Conservation (phyloP, 1,140 invertebrate species). For the Lasaia peninsularis region DNA sequence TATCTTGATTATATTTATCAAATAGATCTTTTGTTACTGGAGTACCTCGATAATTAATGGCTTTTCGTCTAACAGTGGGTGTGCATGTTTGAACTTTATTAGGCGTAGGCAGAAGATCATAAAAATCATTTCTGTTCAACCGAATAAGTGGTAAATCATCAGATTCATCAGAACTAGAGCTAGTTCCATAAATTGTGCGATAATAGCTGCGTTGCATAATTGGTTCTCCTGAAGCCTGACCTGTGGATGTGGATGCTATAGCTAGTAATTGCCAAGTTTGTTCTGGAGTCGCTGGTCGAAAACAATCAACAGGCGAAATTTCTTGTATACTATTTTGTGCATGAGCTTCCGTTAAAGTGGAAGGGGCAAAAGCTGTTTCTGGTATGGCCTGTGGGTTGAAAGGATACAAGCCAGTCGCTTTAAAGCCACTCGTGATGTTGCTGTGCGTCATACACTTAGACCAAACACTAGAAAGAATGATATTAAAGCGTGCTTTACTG, state of each 20-base stretch:
- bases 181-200: conserved; percentile 27
- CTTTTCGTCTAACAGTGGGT: conserved; percentile 26
- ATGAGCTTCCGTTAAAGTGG: conserved; percentile 27
- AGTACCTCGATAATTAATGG: conserved; percentile 29
- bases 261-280: conserved; percentile 22
- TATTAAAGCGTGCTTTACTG: conserved; percentile 43
- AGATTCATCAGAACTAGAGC: conserved; percentile 26
- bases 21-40: conserved; percentile 33
- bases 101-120: conserved; percentile 28
- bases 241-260: conserved; percentile 23
- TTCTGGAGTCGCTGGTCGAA: conserved; percentile 22
- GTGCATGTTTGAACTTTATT: conserved; percentile 17
- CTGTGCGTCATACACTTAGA: conserved; percentile 35
- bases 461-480: conserved; percentile 44
- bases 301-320: conserved; percentile 20
- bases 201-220: conserved; percentile 26
- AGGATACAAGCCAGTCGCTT: conserved; percentile 33
- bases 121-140: conserved; percentile 23
- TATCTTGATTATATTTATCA: conserved; percentile 28
- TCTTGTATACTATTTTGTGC: conserved; percentile 20
- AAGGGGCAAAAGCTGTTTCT: conserved; percentile 34
- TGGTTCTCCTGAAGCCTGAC: conserved; percentile 19
- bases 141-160: conserved; percentile 21
- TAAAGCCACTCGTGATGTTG: conserved; percentile 34
- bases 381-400: conserved; percentile 35